Evolutionary conservation across 2,888 invertebrate species (phyloP), one percentile per base, ranked within the genome.

Genomic region (Leucania comma): DNA sequence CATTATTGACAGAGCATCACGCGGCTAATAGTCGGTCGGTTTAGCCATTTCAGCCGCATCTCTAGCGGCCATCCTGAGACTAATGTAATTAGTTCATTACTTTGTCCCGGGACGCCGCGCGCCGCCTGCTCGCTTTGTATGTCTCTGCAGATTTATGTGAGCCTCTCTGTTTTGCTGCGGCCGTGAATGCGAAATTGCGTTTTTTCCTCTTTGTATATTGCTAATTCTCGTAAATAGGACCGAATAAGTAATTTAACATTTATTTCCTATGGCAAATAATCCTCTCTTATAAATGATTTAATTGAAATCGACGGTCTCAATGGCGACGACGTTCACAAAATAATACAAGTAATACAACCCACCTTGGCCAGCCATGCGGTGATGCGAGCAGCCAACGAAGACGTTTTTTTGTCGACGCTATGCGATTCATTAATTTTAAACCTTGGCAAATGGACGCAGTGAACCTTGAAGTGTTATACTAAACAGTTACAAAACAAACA

Each of bases 21-120:
- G 87, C 86, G 82, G 87, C 86, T 91, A 90, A 91, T 91, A 89
- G 90, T 81, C 87, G 84, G 85, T 85, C 85, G 87, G 89, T 89
- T 90, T 88, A 91, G 87, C 90, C 88, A 88, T 91, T 92, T 92
- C 86, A 92, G 89, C 88, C 89, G 89, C 89, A 88, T 90, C 89
- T 89, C 89, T 86, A 81, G 86, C 86, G 87, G 86, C 85, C 85
- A 89, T 88, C 88, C 87, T 88, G 89, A 89, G 87, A 90, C 91
- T 94, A 95, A 95, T 95, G 94, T 94, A 93, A 95, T 95, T 95
- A 94, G 93, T 93, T 94, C 93, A 93, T 94, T 95, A 94, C 94
- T 93, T 92, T 91, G 90, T 91, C 91, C 91, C 89, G 89, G 87
- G 89, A 87, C 88, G 88, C 85, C 87, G 88, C 88, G 87, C 88